Evolutionary conservation across 35 echinoderm and acorn worm genomes (phyloP), one percentile per base, ranked within the genome.

Genomic region (Hemicentrotus pulcherrimus): DNA sequence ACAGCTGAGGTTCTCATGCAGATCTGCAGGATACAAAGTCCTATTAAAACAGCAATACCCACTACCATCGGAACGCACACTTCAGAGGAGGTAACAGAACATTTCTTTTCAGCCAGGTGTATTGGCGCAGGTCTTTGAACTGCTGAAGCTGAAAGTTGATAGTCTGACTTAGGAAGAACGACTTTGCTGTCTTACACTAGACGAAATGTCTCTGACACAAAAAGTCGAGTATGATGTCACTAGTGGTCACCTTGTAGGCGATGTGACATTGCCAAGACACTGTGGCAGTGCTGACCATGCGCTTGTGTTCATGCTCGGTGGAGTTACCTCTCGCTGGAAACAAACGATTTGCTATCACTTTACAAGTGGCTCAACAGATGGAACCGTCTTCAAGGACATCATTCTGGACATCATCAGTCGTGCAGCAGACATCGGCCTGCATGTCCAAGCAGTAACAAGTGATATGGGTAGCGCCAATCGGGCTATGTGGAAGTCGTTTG

Each of bases 201-300:
- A 96, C 91, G 86, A 96, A 88, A 96, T 96, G 95, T 96, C 93
- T 86, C 32, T 96, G 15, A 94, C 93, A 94, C 92, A 92, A 88
- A 94, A 92, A 48, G 85, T 96, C n/a, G 92, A 96, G 35, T 94
- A 58, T 94, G 93, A 96, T 58, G 91, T 71, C 70, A 94, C 45
- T 78, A 92, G 48, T 93, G 95, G 59, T 61, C 24, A 96, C 6
- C 35, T 92, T 47, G 47, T 50, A 47, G 91, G 91, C 31, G 91
- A 86, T 86, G 70, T 94, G 52, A 94, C 58, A 61, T 86, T 92
- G 91, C 91, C 91, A 92, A 50, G 91, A 46, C 91, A 92, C 41
- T 47, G 28, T 46, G 91, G 91, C 35, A 50, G 41, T 47, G 91
- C 91, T 92, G 91, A 47, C 91, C 91, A 92, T 92, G 91, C 91